Evolutionary conservation across 2,888 invertebrate species (phyloP), one percentile per base, ranked within the genome.

Genomic region (Acanthosoma haemorrhoidale): DNA sequence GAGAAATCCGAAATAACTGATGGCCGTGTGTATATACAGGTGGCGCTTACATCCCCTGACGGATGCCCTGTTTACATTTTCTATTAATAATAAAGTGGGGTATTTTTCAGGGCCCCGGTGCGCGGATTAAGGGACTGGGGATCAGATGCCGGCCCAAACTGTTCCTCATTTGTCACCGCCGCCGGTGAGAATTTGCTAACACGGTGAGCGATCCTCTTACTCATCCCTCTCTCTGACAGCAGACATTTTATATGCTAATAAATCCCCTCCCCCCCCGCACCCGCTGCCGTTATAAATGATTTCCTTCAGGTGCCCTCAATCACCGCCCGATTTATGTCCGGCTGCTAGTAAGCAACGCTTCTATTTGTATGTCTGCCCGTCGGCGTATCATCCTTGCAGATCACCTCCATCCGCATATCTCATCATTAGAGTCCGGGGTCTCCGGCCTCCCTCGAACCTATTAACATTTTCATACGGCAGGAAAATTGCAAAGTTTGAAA

Each of bases 81-180:
- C 70, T 70, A 70, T 70, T 70, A 70, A 70, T 70, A 70, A 70
- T 70, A 70, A 70, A 70, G 70, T 70, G 70, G 70, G 70, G 38
- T 67, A 70, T 70, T 70, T 70, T 70, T 70, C 70, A 67, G 36
- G 29, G 15, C 16, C 60, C 9, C 36, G 18, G 60, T 16, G 60
- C 60, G 18, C 32, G 60, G 60, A 36, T 60, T 32, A 18, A 60
- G 60, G 60, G 60, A 59, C 31, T 31, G 31, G 59, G 60, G 60
- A 59, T 59, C 59, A 59, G 59, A 21, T 21, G 6, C 11, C 9
- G 3, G 18, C 32, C 25, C 32, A 34, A 60, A 60, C 34, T 60
- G 60, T 34, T 16, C 9, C 60, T 60, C 60, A 32, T 60, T 60
- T 60, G 34, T 60, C 60, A 60, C 31, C 5, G 4, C 25, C 60